These are phyloP conservation scores for Toxostoma redivivum DNA, from an alignment of 2,113 vertebrate genomes.

Conservation along the genomic window DNA sequence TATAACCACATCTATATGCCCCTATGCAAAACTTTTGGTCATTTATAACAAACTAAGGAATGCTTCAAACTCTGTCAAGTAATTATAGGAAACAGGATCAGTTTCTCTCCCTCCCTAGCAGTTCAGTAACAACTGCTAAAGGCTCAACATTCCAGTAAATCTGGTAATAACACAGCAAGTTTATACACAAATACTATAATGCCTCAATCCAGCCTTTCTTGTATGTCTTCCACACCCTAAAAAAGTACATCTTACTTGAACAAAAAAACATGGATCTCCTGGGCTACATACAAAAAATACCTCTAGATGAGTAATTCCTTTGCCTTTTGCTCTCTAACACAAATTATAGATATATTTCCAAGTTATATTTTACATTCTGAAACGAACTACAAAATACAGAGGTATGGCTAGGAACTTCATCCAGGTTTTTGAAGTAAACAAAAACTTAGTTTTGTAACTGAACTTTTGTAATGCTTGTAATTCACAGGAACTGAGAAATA, in stretches of 20 bases:
- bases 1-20: not conserved
- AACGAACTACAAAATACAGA: not conserved
- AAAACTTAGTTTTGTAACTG: conserved; percentile 28
- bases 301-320: not conserved
- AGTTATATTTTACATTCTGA: not conserved
- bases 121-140: not conserved
- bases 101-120: not conserved
- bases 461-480: conserved; percentile 29
- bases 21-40: not conserved
- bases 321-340: not conserved
- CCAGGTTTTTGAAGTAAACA: not conserved
- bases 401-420: not conserved
- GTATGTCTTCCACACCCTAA: not conserved
- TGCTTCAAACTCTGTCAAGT: not conserved
- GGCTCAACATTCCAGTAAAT: not conserved
- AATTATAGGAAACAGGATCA: not conserved
- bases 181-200: not conserved
- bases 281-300: not conserved
- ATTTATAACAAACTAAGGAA: not conserved
- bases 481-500: conserved; percentile 49
- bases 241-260: not conserved
- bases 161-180: not conserved
- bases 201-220: not conserved
- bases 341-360: not conserved
- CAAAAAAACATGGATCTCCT: not conserved